Evolutionary conservation across 2,113 vertebrate genomes (phyloP).

Genomic region (Pagrus major): DNA sequence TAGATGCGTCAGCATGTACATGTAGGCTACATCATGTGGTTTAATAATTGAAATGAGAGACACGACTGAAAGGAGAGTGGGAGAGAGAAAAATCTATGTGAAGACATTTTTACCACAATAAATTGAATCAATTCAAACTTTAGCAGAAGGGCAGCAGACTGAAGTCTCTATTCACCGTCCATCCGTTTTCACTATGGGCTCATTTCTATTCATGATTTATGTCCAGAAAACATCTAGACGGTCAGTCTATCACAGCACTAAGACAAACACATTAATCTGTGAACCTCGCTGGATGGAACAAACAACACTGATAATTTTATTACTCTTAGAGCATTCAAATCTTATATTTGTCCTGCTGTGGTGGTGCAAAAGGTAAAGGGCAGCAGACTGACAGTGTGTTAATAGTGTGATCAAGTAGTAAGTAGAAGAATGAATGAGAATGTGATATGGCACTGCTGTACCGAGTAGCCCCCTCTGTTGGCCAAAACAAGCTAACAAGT

Average conservation of each 20-base stretch:
- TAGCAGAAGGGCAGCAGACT: neutral
- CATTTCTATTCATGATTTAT: conserved; percentile 37
- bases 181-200: neutral
- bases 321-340: neutral
- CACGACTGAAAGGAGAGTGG: neutral
- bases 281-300: neutral
- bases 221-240: neutral
- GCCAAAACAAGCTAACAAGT: too few relatives aligned
- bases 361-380: neutral
- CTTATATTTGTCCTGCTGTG: neutral
- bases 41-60: conserved; percentile 20
- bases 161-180: neutral
- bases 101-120: conserved; percentile 14
- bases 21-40: conserved; percentile 8
- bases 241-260: neutral
- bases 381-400: too few relatives aligned
- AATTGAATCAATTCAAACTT: conserved; percentile 28
- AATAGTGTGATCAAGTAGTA: too few relatives aligned
- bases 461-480: too few relatives aligned
- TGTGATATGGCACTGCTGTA: too few relatives aligned
- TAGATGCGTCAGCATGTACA: conserved; percentile 30
- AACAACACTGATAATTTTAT: neutral
- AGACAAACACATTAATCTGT: neutral
- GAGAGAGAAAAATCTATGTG: neutral
- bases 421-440: too few relatives aligned